Conservation (phyloP, 1,140 invertebrate species). For the Glossosoma conforme region DNA sequence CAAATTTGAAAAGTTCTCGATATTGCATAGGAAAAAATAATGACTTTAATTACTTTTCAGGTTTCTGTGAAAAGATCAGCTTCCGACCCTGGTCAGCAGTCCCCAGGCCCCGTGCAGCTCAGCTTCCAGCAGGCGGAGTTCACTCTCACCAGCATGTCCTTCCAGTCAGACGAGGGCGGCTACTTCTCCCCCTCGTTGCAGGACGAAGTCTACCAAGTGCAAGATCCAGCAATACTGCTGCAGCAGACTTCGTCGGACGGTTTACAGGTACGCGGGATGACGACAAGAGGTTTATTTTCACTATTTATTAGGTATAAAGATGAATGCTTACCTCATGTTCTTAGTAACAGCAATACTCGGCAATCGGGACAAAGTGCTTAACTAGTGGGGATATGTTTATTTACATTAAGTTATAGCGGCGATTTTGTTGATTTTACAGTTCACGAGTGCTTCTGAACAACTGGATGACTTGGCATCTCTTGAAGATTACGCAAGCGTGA, state of each 20-base stretch:
- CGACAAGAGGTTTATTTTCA: too few species aligned
- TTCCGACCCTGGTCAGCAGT: slow-evolving; percentile 60
- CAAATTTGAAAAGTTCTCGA: too few species aligned
- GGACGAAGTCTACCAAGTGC: slow-evolving; percentile 74
- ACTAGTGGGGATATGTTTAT: not conserved
- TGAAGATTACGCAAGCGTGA: slow-evolving; percentile 58
- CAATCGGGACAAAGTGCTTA: too few species aligned
- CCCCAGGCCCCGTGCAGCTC: slow-evolving; percentile 51
- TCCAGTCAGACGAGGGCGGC: slow-evolving; percentile 63
- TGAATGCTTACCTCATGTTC: too few species aligned
- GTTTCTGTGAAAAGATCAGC: slow-evolving; percentile 49
- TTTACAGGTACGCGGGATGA: too few species aligned
- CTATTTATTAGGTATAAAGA: too few species aligned
- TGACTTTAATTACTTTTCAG: slow-evolving; percentile 19
- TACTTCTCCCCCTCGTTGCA: slow-evolving; percentile 69
- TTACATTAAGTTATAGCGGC: not conserved
- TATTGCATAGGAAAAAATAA: too few species aligned
- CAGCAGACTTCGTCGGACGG: slow-evolving; percentile 42
- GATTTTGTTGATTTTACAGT: slow-evolving; percentile 59
- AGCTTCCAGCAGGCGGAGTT: slow-evolving; percentile 56
- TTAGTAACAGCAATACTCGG: too few species aligned
- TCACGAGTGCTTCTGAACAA: slow-evolving; percentile 61
- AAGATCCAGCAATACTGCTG: slow-evolving; percentile 61
- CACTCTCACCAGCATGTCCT: slow-evolving; percentile 59
- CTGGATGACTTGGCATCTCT: slow-evolving; percentile 62